These are phyloP conservation scores for Aeoliscus strigatus DNA, from an alignment of 2,797 vertebrate species.

Conservation along the genomic window DNA sequence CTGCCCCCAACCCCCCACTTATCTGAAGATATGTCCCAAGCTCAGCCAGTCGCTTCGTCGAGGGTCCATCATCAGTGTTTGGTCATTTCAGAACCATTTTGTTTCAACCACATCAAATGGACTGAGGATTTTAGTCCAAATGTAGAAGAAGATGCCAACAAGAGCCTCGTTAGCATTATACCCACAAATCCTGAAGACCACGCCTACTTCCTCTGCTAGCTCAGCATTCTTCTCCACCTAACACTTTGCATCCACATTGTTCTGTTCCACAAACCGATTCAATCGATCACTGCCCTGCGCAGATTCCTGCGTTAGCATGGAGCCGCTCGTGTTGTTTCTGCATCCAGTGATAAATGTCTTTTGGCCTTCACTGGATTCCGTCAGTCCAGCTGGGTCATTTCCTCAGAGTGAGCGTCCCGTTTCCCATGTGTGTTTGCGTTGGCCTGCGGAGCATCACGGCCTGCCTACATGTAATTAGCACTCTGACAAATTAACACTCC, in stretches of 20 bases:
- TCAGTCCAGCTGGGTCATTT: conserved; percentile 39
- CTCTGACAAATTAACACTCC: conserved; percentile 52
- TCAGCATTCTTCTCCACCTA: conserved; percentile 41
- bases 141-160: conserved; percentile 31
- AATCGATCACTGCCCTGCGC: conserved; percentile 11
- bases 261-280: conserved; percentile 24
- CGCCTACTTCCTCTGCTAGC: conserved; percentile 27
- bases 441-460: conserved; percentile 31
- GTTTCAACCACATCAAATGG: conserved; percentile 28
- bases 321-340: conserved; percentile 34
- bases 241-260: conserved; percentile 16
- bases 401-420: conserved; percentile 16
- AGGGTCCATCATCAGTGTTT: no score
- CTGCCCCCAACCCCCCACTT: conserved; percentile 43
- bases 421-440: conserved; percentile 44
- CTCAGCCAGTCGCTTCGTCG: conserved; percentile 1
- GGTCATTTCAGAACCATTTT: conserved; percentile 6
- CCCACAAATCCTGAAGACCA: conserved; percentile 37
- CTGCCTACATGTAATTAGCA: conserved; percentile 45
- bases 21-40: conserved; percentile 47
- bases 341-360: conserved; percentile 45
- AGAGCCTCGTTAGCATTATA: conserved; percentile 14
- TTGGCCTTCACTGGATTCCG: conserved; percentile 40
- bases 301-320: conserved; percentile 22
- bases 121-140: conserved; percentile 31